Conservation (phyloP, 2,797 vertebrate species). For the Glyptemys insculpta region DNA sequence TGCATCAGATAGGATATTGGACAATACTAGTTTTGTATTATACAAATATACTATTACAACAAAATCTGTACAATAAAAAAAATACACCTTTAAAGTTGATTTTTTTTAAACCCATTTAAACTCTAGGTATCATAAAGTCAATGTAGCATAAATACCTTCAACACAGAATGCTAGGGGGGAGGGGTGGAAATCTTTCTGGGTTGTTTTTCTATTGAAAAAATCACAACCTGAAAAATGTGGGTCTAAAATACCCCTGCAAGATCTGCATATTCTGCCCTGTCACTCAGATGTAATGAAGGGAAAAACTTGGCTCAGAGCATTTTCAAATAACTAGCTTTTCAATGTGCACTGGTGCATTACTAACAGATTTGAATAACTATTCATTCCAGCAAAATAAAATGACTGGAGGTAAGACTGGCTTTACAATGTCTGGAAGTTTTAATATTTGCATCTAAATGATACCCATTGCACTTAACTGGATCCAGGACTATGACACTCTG, state of each 20-base stretch:
- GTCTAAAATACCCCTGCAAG: neutral
- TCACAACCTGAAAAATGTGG: neutral
- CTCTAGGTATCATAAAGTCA: neutral
- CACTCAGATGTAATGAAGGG: neutral
- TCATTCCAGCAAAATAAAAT: neutral
- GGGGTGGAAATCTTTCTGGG: rapidly evolving
- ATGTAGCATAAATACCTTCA: neutral
- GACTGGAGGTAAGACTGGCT: neutral
- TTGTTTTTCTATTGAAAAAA: rapidly evolving
- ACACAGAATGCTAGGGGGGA: neutral
- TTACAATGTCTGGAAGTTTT: neutral
- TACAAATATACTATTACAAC: neutral
- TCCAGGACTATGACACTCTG: neutral
- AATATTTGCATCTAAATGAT: neutral
- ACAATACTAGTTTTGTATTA: rapidly evolving
- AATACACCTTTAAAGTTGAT: neutral
- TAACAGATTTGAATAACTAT: neutral
- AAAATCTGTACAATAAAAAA: neutral
- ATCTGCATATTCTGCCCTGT: neutral
- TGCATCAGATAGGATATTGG: neutral
- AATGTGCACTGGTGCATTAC: neutral
- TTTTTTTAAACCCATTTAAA: neutral
- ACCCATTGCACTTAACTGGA: neutral
- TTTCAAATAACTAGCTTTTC: neutral
- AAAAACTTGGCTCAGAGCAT: neutral